These are phyloP conservation scores for Periplaneta americana DNA, from an alignment of 1,140 invertebrate species.

Conservation along the genomic window DNA sequence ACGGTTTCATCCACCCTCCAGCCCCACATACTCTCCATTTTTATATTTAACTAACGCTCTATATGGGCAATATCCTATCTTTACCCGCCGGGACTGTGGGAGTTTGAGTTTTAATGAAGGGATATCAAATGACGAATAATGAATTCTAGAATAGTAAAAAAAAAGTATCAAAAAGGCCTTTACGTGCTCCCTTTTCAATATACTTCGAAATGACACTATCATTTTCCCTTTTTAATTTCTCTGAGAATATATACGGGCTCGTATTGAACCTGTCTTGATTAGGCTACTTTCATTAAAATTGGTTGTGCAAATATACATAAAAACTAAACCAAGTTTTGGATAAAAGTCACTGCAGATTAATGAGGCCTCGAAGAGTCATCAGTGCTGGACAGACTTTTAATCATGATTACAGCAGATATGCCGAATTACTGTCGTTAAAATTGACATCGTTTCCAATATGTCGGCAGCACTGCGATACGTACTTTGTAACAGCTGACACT, in stretches of 20 bases:
- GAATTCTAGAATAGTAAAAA: neutral
- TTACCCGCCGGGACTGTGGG: neutral
- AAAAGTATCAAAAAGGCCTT: neutral
- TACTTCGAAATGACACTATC: neutral
- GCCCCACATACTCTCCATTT: neutral
- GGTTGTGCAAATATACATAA: neutral
- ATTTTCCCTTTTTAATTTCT: neutral
- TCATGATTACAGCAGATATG: neutral
- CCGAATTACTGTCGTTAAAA: neutral
- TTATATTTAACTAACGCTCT: neutral
- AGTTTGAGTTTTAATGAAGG: neutral
- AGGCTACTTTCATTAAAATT: neutral
- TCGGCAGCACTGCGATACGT: neutral
- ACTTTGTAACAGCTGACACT: too few species aligned
- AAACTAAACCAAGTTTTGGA: neutral
- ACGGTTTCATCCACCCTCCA: neutral
- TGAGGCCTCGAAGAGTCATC: neutral
- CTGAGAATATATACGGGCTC: neutral
- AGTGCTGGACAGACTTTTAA: neutral
- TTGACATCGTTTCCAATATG: neutral
- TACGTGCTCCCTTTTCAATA: neutral
- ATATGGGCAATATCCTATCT: neutral
- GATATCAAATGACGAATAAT: neutral
- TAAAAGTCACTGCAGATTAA: neutral
- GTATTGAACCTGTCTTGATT: neutral